Conservation (phyloP, 2,888 invertebrate genomes). For the Campaea margaritaria region DNA sequence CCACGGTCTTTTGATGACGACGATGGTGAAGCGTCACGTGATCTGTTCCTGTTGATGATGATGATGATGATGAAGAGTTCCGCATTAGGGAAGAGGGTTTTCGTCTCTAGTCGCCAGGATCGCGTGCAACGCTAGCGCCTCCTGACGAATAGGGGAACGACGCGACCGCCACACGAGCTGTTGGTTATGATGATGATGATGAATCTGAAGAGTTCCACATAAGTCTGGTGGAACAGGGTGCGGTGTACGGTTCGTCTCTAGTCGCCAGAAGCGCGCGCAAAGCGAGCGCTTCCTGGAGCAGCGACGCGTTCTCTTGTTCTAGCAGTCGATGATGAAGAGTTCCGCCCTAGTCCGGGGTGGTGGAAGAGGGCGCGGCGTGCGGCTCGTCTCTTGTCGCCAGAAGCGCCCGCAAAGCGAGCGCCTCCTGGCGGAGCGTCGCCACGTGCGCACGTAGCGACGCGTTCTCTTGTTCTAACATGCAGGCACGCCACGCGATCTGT, state of each 20-base stretch:
- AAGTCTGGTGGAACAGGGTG: conserved; percentile 73
- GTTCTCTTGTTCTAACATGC: conserved; percentile 94
- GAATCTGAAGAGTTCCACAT: neutral
- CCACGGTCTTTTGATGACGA: no score
- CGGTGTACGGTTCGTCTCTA: conserved; percentile 50
- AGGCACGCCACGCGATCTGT: conserved; percentile 93
- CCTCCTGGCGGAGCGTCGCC: conserved; percentile 91
- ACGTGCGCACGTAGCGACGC: conserved; percentile 93
- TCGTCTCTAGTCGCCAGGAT: no score
- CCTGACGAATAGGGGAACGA: no score
- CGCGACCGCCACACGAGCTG: no score
- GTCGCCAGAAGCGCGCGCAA: conserved; percentile 87
- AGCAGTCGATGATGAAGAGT: conserved; percentile 70
- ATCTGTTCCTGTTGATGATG: neutral
- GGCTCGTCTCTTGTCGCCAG: conserved; percentile 75
- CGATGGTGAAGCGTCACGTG: neutral
- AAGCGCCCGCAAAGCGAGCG: conserved; percentile 88
- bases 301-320: conserved; percentile 94
- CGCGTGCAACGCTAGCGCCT: no score
- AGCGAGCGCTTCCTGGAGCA: conserved; percentile 91
- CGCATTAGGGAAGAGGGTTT: no score
- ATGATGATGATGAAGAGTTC: neutral
- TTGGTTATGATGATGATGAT: neutral
- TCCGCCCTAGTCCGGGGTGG: conserved; percentile 62
- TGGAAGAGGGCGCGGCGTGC: conserved; percentile 62